Evolutionary conservation across 2,888 invertebrate species (phyloP).

Genomic region (Leptopilina myrica): DNA sequence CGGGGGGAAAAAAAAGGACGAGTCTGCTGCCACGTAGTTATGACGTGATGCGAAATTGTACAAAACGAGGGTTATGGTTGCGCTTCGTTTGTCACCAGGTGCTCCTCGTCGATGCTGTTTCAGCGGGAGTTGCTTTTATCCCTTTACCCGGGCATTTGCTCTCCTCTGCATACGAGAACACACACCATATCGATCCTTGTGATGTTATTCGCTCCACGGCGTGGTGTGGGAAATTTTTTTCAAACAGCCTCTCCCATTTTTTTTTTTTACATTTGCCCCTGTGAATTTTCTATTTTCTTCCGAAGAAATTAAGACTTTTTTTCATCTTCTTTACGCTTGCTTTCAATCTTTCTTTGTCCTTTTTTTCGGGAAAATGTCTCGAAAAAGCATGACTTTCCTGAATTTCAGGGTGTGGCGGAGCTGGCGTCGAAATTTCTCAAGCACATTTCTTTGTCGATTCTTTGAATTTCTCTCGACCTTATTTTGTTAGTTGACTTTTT

Average conservation of each 20-base stretch:
- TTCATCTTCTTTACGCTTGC: too few species aligned
- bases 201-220: conserved; percentile 1
- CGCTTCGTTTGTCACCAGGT: conserved; percentile 14
- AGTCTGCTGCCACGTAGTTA: conserved; percentile 44
- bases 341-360: not conserved
- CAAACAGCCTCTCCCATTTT: not conserved
- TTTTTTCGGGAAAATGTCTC: not conserved
- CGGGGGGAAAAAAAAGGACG: conserved; percentile 15
- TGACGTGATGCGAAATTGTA: conserved; percentile 39
- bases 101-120: conserved; percentile 22
- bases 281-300: not conserved
- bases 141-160: conserved; percentile 29
- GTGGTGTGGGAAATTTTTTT: conserved; percentile 5
- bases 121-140: not conserved
- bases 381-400: not conserved
- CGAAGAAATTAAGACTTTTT: too few species aligned
- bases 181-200: conserved; percentile 31
- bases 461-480: not conserved
- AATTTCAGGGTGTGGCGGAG: conserved; percentile 52
- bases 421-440: conserved; percentile 32
- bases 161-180: not conserved
- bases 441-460: conserved; percentile 15
- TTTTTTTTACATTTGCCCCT: not conserved
- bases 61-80: conserved; percentile 41
- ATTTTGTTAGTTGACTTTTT: not conserved